A percentile compares a stretch with the other conserved stretches of the same genome.
Evolutionary conservation across 2,797 vertebrate species (phyloP).

Genomic region (Tympanoctomys barrerae): DNA sequence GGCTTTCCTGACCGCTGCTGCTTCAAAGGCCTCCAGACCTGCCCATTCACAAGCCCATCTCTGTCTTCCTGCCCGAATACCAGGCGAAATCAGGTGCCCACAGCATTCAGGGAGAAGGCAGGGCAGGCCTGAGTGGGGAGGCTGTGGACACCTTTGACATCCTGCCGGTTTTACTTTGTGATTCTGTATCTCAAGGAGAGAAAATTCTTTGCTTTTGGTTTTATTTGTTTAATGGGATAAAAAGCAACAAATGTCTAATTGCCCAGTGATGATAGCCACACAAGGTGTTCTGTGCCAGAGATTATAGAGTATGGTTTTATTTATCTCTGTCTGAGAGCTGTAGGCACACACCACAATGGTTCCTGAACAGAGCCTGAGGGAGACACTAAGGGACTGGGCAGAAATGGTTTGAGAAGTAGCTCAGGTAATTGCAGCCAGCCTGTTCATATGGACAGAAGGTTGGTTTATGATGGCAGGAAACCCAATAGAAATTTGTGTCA

Average conservation of each 20-base stretch:
- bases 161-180: slow-evolving; percentile 63
- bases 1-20: slow-evolving; percentile 44
- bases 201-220: neutral
- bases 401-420: neutral
- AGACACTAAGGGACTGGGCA: neutral
- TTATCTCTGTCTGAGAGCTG: neutral
- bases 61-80: slow-evolving; percentile 89
- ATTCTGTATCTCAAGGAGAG: slow-evolving; percentile 18
- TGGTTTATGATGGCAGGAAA: slow-evolving; percentile 51
- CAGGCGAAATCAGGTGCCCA: slow-evolving; percentile 75
- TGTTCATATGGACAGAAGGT: slow-evolving; percentile 20
- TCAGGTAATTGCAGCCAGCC: neutral
- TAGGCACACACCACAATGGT: neutral
- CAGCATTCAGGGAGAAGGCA: slow-evolving; percentile 90
- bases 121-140: slow-evolving; percentile 82
- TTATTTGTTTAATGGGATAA: neutral
- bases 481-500: slow-evolving; percentile 26
- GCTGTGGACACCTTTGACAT: slow-evolving; percentile 83
- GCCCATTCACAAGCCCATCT: slow-evolving; percentile 84
- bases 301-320: neutral
- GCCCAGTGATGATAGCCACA: neutral
- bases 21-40: slow-evolving; percentile 86
- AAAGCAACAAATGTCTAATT: neutral
- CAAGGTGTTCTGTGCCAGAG: slow-evolving; percentile 3
- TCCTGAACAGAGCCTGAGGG: neutral